phyloP scores from a whole-genome alignment of 2,888 invertebrate species.

The Xanthorhoe designata region DNA sequence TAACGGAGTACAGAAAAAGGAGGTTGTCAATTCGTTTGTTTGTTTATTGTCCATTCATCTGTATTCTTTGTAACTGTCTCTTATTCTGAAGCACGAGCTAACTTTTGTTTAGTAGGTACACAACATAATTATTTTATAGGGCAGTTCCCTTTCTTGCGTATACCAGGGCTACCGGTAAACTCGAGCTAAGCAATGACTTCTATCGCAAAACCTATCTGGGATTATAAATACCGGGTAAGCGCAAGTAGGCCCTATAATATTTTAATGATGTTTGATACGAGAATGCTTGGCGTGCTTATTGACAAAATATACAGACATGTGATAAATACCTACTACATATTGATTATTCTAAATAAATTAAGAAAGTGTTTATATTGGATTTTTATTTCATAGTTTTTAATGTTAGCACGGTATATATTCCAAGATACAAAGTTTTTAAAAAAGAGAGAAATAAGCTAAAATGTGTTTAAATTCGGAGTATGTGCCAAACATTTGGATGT shows the following conservation, averaged over 20 bases:
- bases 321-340: conserved; percentile 71
- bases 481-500: too few species aligned
- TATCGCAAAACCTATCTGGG: not conserved
- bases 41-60: not conserved
- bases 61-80: not conserved
- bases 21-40: not conserved
- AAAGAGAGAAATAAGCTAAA: too few species aligned
- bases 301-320: conserved; percentile 78
- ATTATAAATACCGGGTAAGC: not conserved
- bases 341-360: conserved; percentile 80
- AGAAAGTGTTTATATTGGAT: conserved; percentile 66
- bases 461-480: too few species aligned
- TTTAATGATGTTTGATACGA: conserved; percentile 23
- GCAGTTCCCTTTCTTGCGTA: conserved; percentile 3
- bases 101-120: conserved; percentile 3
- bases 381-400: conserved; percentile 50
- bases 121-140: conserved; percentile 2
- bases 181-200: not conserved
- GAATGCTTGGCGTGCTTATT: conserved; percentile 74
- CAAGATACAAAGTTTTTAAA: too few species aligned
- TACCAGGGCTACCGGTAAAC: not conserved
- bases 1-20: too few species aligned
- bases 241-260: conserved; percentile 12
- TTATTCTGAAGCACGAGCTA: not conserved
- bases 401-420: not conserved